A percentile compares a stretch with the other conserved stretches of the same genome.
phyloP scores from a whole-genome alignment of 2,888 invertebrate genomes.

The Eledona agricola region DNA sequence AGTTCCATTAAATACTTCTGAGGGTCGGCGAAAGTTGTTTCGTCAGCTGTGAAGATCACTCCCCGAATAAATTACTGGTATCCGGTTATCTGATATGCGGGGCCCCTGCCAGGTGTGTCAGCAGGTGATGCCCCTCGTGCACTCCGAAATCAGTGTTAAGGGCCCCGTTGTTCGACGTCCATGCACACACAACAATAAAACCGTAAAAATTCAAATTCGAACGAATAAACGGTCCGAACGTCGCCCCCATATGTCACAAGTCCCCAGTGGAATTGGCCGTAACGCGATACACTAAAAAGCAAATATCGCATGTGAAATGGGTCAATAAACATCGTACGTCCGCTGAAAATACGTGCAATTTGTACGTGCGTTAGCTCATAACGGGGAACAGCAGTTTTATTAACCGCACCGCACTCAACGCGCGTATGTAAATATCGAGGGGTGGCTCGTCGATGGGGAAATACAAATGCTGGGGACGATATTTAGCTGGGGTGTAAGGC shows the following conservation, averaged over 20 bases:
- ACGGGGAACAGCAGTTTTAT: constrained; percentile 44
- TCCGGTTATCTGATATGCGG: constrained; percentile 47
- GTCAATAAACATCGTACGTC: constrained; percentile 54
- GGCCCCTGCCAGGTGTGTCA: constrained; percentile 47
- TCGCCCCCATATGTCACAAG: constrained; percentile 49
- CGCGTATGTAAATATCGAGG: constrained; percentile 42
- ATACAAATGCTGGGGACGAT: constrained; percentile 38
- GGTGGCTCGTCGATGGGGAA: constrained; percentile 33
- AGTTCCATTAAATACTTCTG: constrained; percentile 50
- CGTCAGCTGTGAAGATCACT: constrained; percentile 45
- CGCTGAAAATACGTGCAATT: constrained; percentile 52
- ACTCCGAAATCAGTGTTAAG: constrained; percentile 24
- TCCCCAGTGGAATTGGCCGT: constrained; percentile 42
- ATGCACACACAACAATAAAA: too few species aligned
- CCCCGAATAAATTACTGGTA: constrained; percentile 49
- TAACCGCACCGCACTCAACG: constrained; percentile 44
- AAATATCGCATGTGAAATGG: constrained; percentile 56
- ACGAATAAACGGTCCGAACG: too few species aligned
- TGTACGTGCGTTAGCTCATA: constrained; percentile 49
- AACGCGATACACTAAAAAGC: constrained; percentile 53
- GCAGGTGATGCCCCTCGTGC: constrained; percentile 46
- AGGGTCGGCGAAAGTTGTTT: constrained; percentile 38
- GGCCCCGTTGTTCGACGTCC: too few species aligned
- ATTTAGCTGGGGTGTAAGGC: constrained; percentile 45
- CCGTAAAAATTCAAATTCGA: too few species aligned